Base-by-base conservation (phyloP, 2,888 invertebrate species). In the Drosophila lacicola region DNA sequence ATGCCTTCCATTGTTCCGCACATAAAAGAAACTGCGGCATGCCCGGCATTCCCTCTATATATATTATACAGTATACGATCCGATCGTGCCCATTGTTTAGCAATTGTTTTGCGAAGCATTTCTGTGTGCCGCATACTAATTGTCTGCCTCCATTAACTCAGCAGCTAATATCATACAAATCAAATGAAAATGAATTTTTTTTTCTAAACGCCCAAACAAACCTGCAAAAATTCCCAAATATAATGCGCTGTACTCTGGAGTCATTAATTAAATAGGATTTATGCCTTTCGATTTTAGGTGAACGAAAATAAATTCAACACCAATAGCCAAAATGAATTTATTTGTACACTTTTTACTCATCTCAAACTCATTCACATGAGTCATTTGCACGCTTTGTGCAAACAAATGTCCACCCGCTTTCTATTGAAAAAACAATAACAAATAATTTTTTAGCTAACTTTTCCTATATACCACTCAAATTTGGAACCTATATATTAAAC, bases 51-150 rank as follows among this genome's bases (percentile, higher is more conserved):
- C 39, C 8, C 51, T 11, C 51, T 37, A 14, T 34, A 34, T 50
- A 29, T 66, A 45, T 21, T 57, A 70, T 74, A 68, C 60, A 69
- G 63, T 75, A 71, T 64, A 56, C 62, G 50, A 57, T 34, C 74
- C 56, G 80, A 85, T 82, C 88, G 88, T 85, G 88, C 75, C 58
- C 78, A 83, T 88, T 83, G 88, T 85, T 80, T 71, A 74, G 78
- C 63, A 63, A 57, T 68, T 88, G 55, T 83, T 83, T 80, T 80
- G 86, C 86, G 73, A 83, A 73, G 83, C 70, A 68, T 70, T 78
- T 74, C 55, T 74, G 70, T 88, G 86, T 41, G 49, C 62, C 70
- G 88, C 71, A 88, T 83, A 82, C 54, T 74, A 83, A 83, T 74
- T 70, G 49, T 17, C 54, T 33, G 51, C n/a, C 45, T 76, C 55